Base-by-base conservation (phyloP, 2,113 vertebrate genomes). In the Bufo bufo region DNA sequence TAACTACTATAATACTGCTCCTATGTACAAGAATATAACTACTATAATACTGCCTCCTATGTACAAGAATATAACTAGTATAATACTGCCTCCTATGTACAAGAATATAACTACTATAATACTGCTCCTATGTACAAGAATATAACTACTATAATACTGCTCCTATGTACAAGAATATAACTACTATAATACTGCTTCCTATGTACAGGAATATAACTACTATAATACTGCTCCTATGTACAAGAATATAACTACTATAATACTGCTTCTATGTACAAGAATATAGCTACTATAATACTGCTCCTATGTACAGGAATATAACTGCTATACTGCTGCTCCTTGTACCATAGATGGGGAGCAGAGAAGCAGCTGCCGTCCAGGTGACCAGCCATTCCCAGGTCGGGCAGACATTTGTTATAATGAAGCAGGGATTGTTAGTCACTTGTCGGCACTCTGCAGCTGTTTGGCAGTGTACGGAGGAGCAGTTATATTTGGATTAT, bases 401-500 rank as follows among this genome's bases (percentile, higher is more conserved):
- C 10, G 16, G 19, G 16, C 84, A 49, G 72, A 63, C 45, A 6
- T 77, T 85, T 85, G 84, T 77, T 85, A 49, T 61, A 61, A 63
- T 33, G 72, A 49, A 77, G 71, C 84, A 6, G 84, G 0, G 4
- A 54, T 84, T 71, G 65, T 84, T 84, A 71, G 59, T 85, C 56
- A 23, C 72, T 77, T 49, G 84, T 77, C 71, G 74, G 61, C 69
- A 75, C 3, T 12, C 4, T 52, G 85, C 85, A 86, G 85, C 85
- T 86, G 85, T 86, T 78, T 86, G 84, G 84, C 84, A 47, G 47
- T 1, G 47, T 1, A 9, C 66, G 3, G 74, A 43, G 10, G 16
- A 71, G 61, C 50, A 9, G 58, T 78, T 86, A 86, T 63, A 65
- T 86, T 86, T 86, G 85, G 85, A 61, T 65, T 65, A 63, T 74